These are phyloP conservation scores for Actenoides lindsayi DNA, from an alignment of 2,113 vertebrate genomes.

Conservation along the genomic window DNA sequence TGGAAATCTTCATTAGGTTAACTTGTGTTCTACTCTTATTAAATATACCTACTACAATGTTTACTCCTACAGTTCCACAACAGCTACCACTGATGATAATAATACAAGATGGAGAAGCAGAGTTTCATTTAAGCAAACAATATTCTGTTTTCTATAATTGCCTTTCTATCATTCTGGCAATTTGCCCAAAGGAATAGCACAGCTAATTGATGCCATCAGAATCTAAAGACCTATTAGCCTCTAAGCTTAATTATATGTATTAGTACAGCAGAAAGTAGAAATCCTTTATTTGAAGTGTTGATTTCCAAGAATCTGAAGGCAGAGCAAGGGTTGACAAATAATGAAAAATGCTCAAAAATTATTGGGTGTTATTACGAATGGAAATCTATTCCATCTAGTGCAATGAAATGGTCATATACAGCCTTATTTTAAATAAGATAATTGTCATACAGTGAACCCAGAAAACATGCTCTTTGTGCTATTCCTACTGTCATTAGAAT, in stretches of 20 bases:
- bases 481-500: background rate
- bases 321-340: background rate
- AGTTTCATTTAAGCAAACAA: background rate
- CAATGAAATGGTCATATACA: background rate
- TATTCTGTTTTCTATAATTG: background rate
- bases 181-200: background rate
- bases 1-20: background rate
- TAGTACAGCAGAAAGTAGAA: background rate
- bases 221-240: background rate
- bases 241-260: background rate
- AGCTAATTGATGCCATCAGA: background rate
- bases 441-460: background rate
- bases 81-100: background rate
- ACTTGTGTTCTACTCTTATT: background rate
- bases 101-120: background rate
- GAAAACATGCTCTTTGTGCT: background rate
- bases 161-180: background rate
- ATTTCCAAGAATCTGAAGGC: background rate
- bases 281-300: background rate
- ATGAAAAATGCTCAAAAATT: background rate
- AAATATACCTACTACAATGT: background rate
- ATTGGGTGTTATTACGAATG: background rate
- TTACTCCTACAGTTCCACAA: background rate
- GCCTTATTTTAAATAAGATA: background rate
- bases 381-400: background rate